Conservation (phyloP, 2,888 invertebrate genomes). For the Lithophane ornitopus region DNA sequence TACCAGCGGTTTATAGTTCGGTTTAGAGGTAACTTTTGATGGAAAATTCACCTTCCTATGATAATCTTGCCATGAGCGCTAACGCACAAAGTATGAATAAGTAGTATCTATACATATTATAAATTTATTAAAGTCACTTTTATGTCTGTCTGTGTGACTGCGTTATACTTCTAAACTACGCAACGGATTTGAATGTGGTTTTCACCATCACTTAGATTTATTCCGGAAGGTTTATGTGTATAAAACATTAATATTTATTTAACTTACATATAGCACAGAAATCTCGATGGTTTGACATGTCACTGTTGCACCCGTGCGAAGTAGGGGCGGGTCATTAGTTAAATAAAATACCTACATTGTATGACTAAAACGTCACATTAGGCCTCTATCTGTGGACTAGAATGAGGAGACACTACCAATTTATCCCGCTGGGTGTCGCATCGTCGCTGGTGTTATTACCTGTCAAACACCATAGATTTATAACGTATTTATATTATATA, state of each 20-base stretch:
- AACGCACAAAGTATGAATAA: neutral
- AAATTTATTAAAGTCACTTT: too few relatives aligned
- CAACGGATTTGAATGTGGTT: too few relatives aligned
- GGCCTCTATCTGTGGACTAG: neutral
- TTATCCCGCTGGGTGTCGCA: neutral
- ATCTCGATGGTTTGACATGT: too few relatives aligned
- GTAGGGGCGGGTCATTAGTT: too few relatives aligned
- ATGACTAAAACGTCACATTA: neutral
- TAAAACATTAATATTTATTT: neutral
- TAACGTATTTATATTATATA: neutral
- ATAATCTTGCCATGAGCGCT: slow-evolving; percentile 7
- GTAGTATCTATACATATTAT: neutral
- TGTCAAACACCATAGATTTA: neutral
- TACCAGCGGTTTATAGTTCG: too few relatives aligned
- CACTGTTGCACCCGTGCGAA: too few relatives aligned
- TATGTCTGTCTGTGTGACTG: too few relatives aligned
- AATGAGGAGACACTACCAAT: neutral
- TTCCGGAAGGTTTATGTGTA: neutral
- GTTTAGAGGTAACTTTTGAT: too few relatives aligned
- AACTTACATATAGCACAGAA: too few relatives aligned
- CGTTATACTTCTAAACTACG: too few relatives aligned
- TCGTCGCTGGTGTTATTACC: neutral
- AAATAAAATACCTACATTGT: neutral
- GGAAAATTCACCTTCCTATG: neutral
- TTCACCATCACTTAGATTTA: too few relatives aligned